Percentiles rank a stretch among this genome's conserved stretches.
Conservation (phyloP, 2,888 invertebrate species). For the Polymixis flavicincta region DNA sequence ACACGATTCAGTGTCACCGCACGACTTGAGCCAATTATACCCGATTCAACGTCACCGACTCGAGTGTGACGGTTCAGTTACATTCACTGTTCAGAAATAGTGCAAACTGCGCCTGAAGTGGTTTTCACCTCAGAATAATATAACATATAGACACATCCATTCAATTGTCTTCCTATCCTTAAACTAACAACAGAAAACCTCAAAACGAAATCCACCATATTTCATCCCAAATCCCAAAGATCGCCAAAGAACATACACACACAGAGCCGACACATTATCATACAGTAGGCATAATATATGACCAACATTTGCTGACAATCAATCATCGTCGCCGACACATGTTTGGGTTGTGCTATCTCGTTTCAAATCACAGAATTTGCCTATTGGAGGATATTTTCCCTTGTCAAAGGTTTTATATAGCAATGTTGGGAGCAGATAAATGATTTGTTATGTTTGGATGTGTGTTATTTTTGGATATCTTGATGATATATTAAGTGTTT, state of each 20-base stretch:
- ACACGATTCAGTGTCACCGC: too few species aligned
- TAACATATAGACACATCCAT: neutral
- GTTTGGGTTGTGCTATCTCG: conserved; percentile 46
- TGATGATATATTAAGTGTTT: conserved; percentile 1
- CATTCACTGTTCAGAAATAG: neutral
- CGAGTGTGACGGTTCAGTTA: neutral
- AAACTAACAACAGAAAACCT: neutral
- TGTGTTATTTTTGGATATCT: conserved; percentile 40
- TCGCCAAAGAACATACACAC: conserved; percentile 36
- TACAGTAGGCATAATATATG: conserved; percentile 50
- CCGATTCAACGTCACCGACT: too few species aligned
- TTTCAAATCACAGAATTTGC: conserved; percentile 55
- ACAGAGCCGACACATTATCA: conserved; percentile 33
- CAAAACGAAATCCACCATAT: conserved; percentile 18
- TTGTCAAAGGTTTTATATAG: conserved; percentile 53
- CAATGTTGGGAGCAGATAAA: conserved; percentile 32
- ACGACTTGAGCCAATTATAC: too few species aligned
- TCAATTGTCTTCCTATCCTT: neutral
- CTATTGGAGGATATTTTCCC: conserved; percentile 48
- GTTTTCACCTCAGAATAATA: neutral
- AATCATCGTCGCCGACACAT: conserved; percentile 58
- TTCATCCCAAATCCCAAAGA: conserved; percentile 19
- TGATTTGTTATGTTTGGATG: conserved; percentile 37
- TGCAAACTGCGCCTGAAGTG: neutral
- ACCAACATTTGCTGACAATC: conserved; percentile 47